Evolutionary conservation across 2,797 vertebrate genomes (phyloP).

Genomic region (Pipistrellus pipistrellus): DNA sequence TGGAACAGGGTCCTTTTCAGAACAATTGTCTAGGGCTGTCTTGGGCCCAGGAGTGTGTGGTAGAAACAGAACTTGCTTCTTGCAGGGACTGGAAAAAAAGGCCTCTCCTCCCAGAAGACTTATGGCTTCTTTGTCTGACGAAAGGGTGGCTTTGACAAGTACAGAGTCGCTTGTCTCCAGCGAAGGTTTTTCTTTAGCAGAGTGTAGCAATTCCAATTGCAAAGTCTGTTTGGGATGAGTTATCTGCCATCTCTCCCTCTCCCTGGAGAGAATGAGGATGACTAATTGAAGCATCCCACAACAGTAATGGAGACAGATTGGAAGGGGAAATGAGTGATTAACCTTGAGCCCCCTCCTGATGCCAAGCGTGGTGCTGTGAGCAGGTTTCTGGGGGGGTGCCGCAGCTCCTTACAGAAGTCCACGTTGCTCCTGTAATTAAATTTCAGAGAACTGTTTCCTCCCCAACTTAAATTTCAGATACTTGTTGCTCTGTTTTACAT

Average conservation of each 20-base stretch:
- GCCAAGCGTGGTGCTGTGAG: background rate
- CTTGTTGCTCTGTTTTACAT: slow-evolving; percentile 83
- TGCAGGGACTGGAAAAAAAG: slow-evolving; percentile 14
- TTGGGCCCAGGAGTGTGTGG: slow-evolving; percentile 41
- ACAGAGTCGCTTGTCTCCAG: slow-evolving; percentile 53
- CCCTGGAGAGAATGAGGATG: slow-evolving; percentile 75
- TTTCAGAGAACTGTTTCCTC: slow-evolving; percentile 68
- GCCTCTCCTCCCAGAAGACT: slow-evolving; percentile 35
- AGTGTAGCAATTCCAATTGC: slow-evolving; percentile 49
- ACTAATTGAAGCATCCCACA: slow-evolving; percentile 80
- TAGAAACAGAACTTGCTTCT: slow-evolving; percentile 53
- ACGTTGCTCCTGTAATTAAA: slow-evolving; percentile 70
- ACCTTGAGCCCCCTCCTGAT: slow-evolving; percentile 68
- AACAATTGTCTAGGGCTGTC: slow-evolving; percentile 63
- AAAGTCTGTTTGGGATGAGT: slow-evolving; percentile 80
- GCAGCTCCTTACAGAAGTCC: slow-evolving; percentile 38
- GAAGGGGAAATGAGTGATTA: slow-evolving; percentile 84
- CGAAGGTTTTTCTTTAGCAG: slow-evolving; percentile 59
- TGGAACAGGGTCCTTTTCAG: slow-evolving; percentile 68
- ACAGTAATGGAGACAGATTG: slow-evolving; percentile 82
- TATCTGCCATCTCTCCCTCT: slow-evolving; percentile 76
- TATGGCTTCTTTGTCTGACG: slow-evolving; percentile 69
- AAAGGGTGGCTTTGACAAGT: slow-evolving; percentile 59
- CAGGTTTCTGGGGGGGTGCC: slow-evolving; percentile 50
- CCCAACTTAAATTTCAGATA: slow-evolving; percentile 49